A percentile compares a stretch with the other conserved stretches of the same genome.
Evolutionary conservation across 2,797 vertebrate genomes (phyloP).

Genomic region (Coendou prehensilis): DNA sequence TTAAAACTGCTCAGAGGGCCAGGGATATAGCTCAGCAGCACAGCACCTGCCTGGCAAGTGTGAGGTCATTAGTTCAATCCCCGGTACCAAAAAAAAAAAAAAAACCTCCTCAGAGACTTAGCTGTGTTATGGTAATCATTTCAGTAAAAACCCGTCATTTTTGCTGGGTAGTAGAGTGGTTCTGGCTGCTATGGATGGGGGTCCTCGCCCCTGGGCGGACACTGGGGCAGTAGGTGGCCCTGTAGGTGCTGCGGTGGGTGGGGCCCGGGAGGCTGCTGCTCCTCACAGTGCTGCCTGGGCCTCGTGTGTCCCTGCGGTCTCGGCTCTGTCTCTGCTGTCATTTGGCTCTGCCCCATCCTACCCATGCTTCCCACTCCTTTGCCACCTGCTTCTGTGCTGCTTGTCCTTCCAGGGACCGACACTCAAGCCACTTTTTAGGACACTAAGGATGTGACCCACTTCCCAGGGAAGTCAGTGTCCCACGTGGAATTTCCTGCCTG

Average conservation of each 20-base stretch:
- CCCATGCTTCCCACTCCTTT: background rate
- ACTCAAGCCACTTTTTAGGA: background rate
- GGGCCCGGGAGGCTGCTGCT: background rate
- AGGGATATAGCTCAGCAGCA: too few relatives aligned
- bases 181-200: background rate
- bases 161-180: background rate
- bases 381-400: background rate
- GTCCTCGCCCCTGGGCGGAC: background rate
- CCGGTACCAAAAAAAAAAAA: too few relatives aligned
- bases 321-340: background rate
- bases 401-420: constrained; percentile 43
- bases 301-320: background rate
- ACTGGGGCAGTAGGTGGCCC: background rate
- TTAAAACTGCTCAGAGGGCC: background rate
- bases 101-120: background rate
- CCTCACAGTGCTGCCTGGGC: background rate
- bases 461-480: constrained; percentile 21
- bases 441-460: constrained; percentile 33
- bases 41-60: too few relatives aligned
- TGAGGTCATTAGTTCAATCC: too few relatives aligned
- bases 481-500: background rate
- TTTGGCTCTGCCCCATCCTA: background rate
- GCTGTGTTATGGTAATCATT: background rate
- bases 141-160: background rate
- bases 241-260: too few relatives aligned